Percentiles rank a stretch among this genome's conserved stretches.
phyloP scores from a whole-genome alignment of 2,888 invertebrate genomes.

The Notocelia uddmanniana region DNA sequence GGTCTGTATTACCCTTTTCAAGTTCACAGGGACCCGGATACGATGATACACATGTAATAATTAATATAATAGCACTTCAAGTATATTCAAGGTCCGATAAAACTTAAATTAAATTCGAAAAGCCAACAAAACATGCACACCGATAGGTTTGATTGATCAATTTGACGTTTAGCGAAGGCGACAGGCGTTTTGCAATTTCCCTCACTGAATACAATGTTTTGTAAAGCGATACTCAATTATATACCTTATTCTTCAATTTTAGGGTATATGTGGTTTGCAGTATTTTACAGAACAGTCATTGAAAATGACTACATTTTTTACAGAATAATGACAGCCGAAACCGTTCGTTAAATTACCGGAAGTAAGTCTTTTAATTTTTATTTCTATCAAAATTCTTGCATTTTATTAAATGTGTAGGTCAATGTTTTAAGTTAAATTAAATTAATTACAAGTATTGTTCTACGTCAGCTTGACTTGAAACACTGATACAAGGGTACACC shows the following conservation, averaged over 20 bases:
- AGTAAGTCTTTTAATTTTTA: background rate
- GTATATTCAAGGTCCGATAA: background rate
- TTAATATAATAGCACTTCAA: constrained; percentile 43
- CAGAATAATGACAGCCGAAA: background rate
- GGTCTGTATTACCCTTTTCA: constrained; percentile 34
- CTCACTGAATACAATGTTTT: background rate
- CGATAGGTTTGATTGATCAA: constrained; percentile 10
- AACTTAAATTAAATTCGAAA: constrained; percentile 1
- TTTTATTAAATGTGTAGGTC: background rate
- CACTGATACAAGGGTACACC: no score
- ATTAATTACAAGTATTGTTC: no score
- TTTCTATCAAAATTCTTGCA: no score
- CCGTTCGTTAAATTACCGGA: background rate
- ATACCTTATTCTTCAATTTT: background rate
- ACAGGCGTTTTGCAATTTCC: constrained; percentile 1
- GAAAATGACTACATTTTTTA: background rate
- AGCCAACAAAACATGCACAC: constrained; percentile 43
- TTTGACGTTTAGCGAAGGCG: constrained; percentile 42
- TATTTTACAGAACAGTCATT: background rate
- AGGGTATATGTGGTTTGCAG: background rate
- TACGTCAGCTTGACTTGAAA: background rate
- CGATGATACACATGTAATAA: constrained; percentile 42
- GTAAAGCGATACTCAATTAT: background rate
- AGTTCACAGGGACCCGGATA: constrained; percentile 23
- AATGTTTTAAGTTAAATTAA: background rate